Evolutionary conservation across 2,797 vertebrate genomes (phyloP).

Genomic region (Pogoniulus pusillus): DNA sequence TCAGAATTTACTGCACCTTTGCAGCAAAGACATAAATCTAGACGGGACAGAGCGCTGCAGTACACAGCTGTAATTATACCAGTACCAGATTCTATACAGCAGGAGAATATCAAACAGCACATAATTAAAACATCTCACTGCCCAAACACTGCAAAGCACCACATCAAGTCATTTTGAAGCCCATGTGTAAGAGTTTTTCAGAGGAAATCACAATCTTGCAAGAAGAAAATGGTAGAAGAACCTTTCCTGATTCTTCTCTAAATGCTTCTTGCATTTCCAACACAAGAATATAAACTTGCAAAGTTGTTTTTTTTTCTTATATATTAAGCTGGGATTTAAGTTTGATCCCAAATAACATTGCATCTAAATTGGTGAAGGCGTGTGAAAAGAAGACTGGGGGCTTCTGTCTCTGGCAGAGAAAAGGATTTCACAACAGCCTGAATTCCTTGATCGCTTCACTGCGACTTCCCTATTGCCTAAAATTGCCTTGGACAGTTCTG

Average conservation of each 20-base stretch:
- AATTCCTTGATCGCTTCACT: not conserved
- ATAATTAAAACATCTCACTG: not conserved
- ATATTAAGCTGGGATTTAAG: not conserved
- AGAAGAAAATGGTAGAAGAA: not conserved
- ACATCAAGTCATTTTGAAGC: not conserved
- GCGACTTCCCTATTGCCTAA: not conserved
- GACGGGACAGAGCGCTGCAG: not conserved
- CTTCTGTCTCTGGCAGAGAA: not conserved
- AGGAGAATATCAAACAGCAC: not conserved
- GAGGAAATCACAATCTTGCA: not conserved
- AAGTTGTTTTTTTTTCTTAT: fast-evolving
- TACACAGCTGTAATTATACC: not conserved
- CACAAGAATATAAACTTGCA: not conserved
- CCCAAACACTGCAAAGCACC: not conserved
- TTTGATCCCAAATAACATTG: not conserved
- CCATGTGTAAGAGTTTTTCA: not conserved
- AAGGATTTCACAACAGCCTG: not conserved
- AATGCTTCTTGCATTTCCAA: not conserved
- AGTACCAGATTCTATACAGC: not conserved
- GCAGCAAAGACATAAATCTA: not conserved
- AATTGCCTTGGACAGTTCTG: not conserved
- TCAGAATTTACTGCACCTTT: not conserved
- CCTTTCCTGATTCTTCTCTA: not conserved
- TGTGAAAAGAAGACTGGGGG: not conserved
- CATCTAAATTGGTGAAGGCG: not conserved